These are phyloP conservation scores for Camelus dromedarius DNA, from an alignment of 2,113 vertebrate genomes.

Conservation along the genomic window DNA sequence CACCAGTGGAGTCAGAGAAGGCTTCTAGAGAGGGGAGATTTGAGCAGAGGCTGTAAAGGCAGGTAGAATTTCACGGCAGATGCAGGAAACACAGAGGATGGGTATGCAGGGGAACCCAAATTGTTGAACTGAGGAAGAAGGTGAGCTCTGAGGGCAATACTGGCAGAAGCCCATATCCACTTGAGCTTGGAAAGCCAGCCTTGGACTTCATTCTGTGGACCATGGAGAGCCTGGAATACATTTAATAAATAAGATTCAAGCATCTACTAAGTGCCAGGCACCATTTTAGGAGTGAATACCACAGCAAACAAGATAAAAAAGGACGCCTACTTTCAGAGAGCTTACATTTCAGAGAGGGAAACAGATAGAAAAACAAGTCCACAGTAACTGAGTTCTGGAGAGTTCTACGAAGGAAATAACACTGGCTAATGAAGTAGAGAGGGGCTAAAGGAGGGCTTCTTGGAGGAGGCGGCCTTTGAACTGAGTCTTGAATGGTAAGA, in stretches of 20 bases:
- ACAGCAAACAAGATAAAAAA: background rate
- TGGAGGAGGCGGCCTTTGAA: background rate
- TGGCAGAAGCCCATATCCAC: background rate
- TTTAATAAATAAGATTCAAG: too few relatives aligned
- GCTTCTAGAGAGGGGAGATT: background rate
- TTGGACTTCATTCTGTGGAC: background rate
- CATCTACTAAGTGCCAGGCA: background rate
- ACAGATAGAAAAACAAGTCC: background rate
- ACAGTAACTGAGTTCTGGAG: background rate
- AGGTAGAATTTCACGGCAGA: background rate
- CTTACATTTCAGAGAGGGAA: slow-evolving; percentile 14
- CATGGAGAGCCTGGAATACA: background rate
- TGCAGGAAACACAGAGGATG: background rate
- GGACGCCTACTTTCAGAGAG: background rate
- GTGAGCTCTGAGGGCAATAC: background rate
- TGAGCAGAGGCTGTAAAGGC: background rate
- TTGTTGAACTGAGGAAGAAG: background rate
- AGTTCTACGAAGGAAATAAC: background rate
- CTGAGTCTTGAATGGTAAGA: background rate
- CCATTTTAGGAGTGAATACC: background rate
- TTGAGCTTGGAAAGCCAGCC: background rate
- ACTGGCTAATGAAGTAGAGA: background rate
- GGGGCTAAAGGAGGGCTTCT: background rate
- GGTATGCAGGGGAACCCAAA: background rate
- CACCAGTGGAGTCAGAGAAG: background rate